A percentile compares a stretch with the other conserved stretches of the same genome.
Evolutionary conservation across 2,113 vertebrate genomes (phyloP).

Genomic region (Gila orcuttii): DNA sequence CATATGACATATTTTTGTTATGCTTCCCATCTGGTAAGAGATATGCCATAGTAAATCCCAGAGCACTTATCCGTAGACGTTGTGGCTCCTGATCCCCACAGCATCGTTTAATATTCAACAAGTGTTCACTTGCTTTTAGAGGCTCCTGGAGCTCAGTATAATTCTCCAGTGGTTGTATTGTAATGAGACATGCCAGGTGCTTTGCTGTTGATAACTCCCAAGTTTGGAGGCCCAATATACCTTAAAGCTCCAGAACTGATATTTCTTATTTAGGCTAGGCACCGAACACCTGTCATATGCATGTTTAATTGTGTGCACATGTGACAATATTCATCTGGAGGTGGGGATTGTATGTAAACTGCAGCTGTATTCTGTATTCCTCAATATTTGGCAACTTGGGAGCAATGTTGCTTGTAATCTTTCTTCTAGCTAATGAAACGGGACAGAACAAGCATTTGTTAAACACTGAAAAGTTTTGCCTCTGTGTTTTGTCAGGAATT

Average conservation of each 20-base stretch:
- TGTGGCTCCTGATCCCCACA: neutral
- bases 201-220: slow-evolving; percentile 36
- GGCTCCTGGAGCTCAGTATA: slow-evolving; percentile 25
- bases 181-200: slow-evolving; percentile 44
- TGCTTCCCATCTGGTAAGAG: slow-evolving; percentile 13
- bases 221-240: slow-evolving; percentile 24
- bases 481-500: neutral
- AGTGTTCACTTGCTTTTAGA: neutral
- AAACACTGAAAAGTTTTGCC: neutral
- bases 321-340: slow-evolving; percentile 14
- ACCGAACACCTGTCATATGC: slow-evolving; percentile 2
- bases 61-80: neutral
- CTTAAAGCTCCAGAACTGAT: slow-evolving; percentile 11
- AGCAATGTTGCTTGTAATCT: slow-evolving; percentile 19
- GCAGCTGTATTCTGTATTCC: neutral
- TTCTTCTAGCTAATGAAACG: neutral
- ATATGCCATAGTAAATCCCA: neutral
- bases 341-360: slow-evolving; percentile 15
- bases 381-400: neutral
- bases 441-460: neutral
- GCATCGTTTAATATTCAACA: slow-evolving; percentile 9
- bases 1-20: neutral
- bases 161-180: slow-evolving; percentile 25
- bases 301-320: neutral
- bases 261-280: neutral